Evolutionary conservation across 2,113 vertebrate species (phyloP), one percentile per base, ranked within the genome.

Genomic region (Hipposideros armiger): DNA sequence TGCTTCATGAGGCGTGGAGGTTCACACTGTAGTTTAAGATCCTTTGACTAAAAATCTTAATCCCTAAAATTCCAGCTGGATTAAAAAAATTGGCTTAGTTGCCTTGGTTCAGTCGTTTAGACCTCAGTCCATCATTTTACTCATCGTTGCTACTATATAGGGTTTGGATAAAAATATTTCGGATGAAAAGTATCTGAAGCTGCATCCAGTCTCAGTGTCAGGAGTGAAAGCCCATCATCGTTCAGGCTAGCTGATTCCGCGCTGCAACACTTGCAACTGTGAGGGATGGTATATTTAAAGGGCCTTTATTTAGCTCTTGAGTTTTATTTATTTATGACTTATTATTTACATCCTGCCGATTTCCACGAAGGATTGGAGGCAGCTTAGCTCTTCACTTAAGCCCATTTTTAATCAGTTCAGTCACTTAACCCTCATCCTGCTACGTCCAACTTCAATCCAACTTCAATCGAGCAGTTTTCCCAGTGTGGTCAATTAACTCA

Each of bases 251-350:
- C 52, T 56, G 69, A 64, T 67, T 90, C 45, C 58, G 86, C 67
- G 64, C 9, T 54, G 70, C 80, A 87, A 92, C 40, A 69, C 77
- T 76, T 54, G 81, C 45, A 76, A 88, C 81, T 97, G 67, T 60
- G 90, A 94, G 50, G 85, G 60, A 66, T 47, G 81, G 56, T 54
- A 50, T 91, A 97, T 87, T 96, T 92, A 85, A 96, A 96, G 67
- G 62, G 67, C 17, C 67, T 96, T 96, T 92, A 82, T 92, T 93
- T 96, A 91, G 78, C 78, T 87, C 95, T 92, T 54, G 74, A 70
- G 80, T 95, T 97, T 97, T 87, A 87, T 92, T 97, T 96, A 97
- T 97, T 97, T 96, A 97, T 94, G 93, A 93, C 62, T 92, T 88
- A 94, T 90, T 84, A 96, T 97, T 97, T 97, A 84, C 89, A 95